Base-by-base conservation (phyloP, 2,888 invertebrate species). In the Tanaodytes sp. region DNA sequence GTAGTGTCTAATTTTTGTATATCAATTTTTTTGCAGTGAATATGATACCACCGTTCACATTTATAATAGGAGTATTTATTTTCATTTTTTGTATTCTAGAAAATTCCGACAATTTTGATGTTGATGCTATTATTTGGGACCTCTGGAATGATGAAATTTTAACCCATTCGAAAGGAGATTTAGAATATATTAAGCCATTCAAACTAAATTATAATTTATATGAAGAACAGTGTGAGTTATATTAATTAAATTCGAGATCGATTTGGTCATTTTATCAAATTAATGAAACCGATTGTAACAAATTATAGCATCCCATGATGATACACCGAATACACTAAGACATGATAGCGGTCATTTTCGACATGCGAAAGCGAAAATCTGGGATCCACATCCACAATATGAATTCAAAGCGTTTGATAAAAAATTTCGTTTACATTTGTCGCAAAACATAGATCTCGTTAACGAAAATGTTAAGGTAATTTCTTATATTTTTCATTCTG, bases 331-430 rank as follows among this genome's bases (percentile, higher is more conserved):
- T n/a, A n/a, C n/a, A n/a, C n/a, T n/a, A n/a, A 23, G 85, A 37
- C 89, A 89, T 77, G 88, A 89, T 81, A 90, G 89, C 58, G 91
- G 91, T 12, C 90, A 91, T 79, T 91, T 90, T 81, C 87, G 91
- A 33, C 89, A 88, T 73, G 87, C 87, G 73, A 85, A 87, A 45
- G 89, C 89, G 33, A 86, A 88, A 75, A 86, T 90, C 51, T 92
- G 92, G 91, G 92, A 92, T 81, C 90, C 91, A 2, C 91, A 91
- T 85, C 92, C 92, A 1, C 88, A 90, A 74, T 92, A 92, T 80
- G 88, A 88, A 77, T 88, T 92, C 66, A 86, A 87, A 31, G 91
- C 90, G 16, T 92, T 92, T 79, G 91, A 90, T 0, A 84, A 81
- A 64, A 83, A 81, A 62, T 87, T 90, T 72, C 86, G 86, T 23